These are phyloP conservation scores for Troides aeacus DNA, from an alignment of 2,888 invertebrate genomes.

Conservation along the genomic window DNA sequence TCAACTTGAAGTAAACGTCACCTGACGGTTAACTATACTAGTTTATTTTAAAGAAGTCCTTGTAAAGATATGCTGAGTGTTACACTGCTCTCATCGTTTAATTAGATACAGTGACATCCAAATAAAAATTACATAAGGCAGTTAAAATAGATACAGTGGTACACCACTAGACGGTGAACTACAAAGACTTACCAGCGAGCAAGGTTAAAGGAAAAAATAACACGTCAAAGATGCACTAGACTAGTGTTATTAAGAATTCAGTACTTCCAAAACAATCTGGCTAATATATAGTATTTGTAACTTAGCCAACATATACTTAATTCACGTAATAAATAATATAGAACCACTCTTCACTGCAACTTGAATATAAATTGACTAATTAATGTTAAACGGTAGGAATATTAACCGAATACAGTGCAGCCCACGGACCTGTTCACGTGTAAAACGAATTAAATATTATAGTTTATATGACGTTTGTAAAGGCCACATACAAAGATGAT, in stretches of 20 bases:
- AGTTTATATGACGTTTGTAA: constrained; percentile 33
- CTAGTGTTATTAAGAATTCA: background rate
- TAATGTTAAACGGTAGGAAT: constrained; percentile 68
- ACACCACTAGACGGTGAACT: background rate
- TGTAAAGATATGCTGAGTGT: no score
- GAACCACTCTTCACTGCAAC: constrained; percentile 67
- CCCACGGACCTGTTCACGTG: constrained; percentile 38
- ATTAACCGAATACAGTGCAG: constrained; percentile 56
- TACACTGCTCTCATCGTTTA: no score
- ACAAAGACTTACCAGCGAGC: background rate
- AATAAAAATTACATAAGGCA: no score
- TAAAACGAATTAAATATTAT: constrained; percentile 39
- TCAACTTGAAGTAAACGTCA: no score
- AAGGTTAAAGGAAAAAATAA: background rate
- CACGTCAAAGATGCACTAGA: background rate
- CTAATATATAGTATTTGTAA: constrained; percentile 29
- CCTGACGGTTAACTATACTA: no score
- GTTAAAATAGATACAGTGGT: no score
- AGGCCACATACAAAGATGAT: background rate
- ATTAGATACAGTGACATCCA: no score
- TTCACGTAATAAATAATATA: constrained; percentile 68
- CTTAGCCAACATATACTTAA: constrained; percentile 48
- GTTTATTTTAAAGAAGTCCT: no score
- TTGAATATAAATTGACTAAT: constrained; percentile 75
- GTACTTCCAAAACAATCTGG: background rate